Percentiles rank a stretch among this genome's conserved stretches.
Evolutionary conservation across 1,140 invertebrate species (phyloP).

Genomic region (Samia ricini): DNA sequence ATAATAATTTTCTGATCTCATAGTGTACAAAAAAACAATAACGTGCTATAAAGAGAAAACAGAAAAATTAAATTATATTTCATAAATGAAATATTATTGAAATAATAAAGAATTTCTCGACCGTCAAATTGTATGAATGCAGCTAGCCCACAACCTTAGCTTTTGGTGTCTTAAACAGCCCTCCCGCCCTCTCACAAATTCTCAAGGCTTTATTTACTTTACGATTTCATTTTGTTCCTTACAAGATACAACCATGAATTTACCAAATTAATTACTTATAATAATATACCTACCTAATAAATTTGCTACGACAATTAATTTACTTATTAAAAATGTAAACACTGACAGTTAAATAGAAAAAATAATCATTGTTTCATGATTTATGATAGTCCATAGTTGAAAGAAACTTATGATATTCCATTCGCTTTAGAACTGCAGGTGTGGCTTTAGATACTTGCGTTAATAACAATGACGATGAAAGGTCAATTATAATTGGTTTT

Average conservation of each 20-base stretch:
- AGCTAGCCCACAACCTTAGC: not conserved
- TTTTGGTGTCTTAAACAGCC: not conserved
- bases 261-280: not conserved
- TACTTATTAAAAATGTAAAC: no score
- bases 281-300: no score
- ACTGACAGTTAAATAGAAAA: no score
- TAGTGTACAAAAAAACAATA: no score
- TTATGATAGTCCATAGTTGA: no score
- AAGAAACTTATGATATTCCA: not conserved
- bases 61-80: not conserved
- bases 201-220: not conserved
- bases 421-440: not conserved
- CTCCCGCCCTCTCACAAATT: not conserved
- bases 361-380: no score
- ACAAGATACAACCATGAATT: not conserved
- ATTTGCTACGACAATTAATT: no score
- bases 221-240: not conserved
- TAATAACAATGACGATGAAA: not conserved
- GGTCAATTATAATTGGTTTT: slow-evolving; percentile 19
- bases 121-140: not conserved
- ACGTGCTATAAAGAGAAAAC: no score
- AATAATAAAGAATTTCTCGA: not conserved
- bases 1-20: no score
- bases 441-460: not conserved
- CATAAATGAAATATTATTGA: not conserved